Base-by-base conservation (phyloP, 2,888 invertebrate genomes). In the Eupithecia subfuscata region DNA sequence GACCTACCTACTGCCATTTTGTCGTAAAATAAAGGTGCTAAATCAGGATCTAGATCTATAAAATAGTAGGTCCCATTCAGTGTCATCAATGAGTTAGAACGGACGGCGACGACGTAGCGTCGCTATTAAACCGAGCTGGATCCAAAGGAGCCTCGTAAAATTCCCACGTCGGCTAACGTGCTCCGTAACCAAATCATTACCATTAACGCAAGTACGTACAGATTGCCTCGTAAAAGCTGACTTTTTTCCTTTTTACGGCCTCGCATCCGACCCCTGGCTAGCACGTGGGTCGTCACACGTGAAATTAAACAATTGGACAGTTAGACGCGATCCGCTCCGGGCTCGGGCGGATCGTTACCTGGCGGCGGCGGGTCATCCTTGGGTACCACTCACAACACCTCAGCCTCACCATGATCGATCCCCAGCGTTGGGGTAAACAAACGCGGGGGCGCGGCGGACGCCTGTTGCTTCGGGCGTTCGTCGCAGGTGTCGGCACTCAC, bases 371-470 rank as follows among this genome's bases (percentile, higher is more conserved):
- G 70, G 75, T 48, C 74, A 73, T 79, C 78, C 71, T 78, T 73
- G 56, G 77, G 74, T 48, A 82, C 84, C 91, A 92, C 91, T 88
- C 93, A 93, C 92, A 91, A 92, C 92, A 92, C 92, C 90, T 90
- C 88, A 87, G 88, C 87, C 87, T 86, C 87, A 88, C 84, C 87
- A 89, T 85, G 85, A 86, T 87, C 86, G 87, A 87, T 88, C 86
- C 85, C 85, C 82, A 65, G 65, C 37, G 81, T 79, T 82, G 86
- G 84, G 87, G 86, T 91, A 90, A 91, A 90, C 90, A 91, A 90
- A 86, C 86, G 86, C 86, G 87, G 85, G 88, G 89, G 88, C 90
- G 91, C 89, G 90, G 86, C 86, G 86, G 86, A 86, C 88, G 92
- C 93, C 93, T 92, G 93, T 92, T 92, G 93, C 92, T 76, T 76